A percentile compares a stretch with the other conserved stretches of the same genome.
Conservation (phyloP, 1,140 invertebrate genomes). For the Melitaea cinxia region DNA sequence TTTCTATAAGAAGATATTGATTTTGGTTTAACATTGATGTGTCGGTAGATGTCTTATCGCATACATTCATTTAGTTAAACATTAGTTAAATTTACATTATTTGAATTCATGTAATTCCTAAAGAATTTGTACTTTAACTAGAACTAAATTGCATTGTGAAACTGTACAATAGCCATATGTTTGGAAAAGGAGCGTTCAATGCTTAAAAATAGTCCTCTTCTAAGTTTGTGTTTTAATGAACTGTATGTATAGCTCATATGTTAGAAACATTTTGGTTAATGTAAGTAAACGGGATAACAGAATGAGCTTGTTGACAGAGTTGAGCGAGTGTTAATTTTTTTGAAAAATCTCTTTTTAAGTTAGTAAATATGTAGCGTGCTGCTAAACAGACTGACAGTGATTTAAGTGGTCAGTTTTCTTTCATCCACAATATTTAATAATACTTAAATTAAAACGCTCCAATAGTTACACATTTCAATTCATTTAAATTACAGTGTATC, state of each 20-base stretch:
- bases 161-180: constrained; percentile 77
- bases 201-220: constrained; percentile 62
- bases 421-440: constrained; percentile 81
- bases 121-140: constrained; percentile 81
- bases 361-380: constrained; percentile 76
- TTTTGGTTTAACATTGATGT: constrained; percentile 69
- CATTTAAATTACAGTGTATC: constrained; percentile 81
- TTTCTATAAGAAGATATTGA: constrained; percentile 74
- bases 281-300: constrained; percentile 72
- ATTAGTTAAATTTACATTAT: constrained; percentile 79
- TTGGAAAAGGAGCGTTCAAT: constrained; percentile 74
- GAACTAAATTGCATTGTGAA: constrained; percentile 80
- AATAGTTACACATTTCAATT: constrained; percentile 74
- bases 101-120: constrained; percentile 78
- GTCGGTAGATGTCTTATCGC: constrained; percentile 71
- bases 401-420: constrained; percentile 79
- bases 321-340: constrained; percentile 76
- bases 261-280: constrained; percentile 78
- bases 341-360: constrained; percentile 73
- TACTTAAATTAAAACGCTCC: constrained; percentile 72
- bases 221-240: constrained; percentile 70
- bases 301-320: constrained; percentile 75
- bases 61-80: constrained; percentile 75
- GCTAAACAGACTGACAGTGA: constrained; percentile 73
- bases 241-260: constrained; percentile 72